phyloP scores from a whole-genome alignment of 2,888 invertebrate genomes.

The Brenthis daphne region DNA sequence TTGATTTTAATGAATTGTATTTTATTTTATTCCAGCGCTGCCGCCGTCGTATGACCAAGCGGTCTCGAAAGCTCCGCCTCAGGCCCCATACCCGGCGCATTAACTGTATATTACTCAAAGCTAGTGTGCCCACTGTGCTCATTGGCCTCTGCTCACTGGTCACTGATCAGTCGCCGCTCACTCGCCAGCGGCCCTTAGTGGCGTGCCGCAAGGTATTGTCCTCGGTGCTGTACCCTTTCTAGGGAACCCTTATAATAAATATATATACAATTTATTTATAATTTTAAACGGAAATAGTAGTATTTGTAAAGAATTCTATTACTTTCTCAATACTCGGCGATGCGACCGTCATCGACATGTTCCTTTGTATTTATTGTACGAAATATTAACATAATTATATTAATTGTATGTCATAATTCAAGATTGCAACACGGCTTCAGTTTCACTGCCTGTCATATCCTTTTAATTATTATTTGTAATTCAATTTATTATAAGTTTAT shows the following conservation, averaged over 20 bases:
- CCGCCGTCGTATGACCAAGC: slow-evolving; percentile 70
- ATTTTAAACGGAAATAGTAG: background rate
- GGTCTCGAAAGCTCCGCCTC: slow-evolving; percentile 46
- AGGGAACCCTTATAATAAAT: background rate
- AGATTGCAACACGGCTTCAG: background rate
- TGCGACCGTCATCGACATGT: background rate
- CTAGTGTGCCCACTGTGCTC: background rate
- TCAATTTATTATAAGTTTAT: no score
- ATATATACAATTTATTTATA: background rate
- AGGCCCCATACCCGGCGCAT: slow-evolving; percentile 54
- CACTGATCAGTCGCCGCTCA: background rate
- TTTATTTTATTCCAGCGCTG: slow-evolving; percentile 50
- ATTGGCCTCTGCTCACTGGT: background rate
- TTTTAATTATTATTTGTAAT: no score
- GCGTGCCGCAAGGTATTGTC: background rate
- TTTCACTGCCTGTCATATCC: background rate
- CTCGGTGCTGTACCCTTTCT: slow-evolving; percentile 7
- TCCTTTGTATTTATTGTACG: background rate
- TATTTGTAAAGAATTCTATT: background rate
- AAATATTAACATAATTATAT: background rate
- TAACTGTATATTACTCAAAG: slow-evolving; percentile 14
- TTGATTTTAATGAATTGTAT: background rate
- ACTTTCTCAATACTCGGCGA: background rate
- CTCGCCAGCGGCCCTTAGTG: background rate
- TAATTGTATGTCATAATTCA: background rate